Evolutionary conservation across 2,888 invertebrate species (phyloP).

Genomic region (Antheraea yamamai): DNA sequence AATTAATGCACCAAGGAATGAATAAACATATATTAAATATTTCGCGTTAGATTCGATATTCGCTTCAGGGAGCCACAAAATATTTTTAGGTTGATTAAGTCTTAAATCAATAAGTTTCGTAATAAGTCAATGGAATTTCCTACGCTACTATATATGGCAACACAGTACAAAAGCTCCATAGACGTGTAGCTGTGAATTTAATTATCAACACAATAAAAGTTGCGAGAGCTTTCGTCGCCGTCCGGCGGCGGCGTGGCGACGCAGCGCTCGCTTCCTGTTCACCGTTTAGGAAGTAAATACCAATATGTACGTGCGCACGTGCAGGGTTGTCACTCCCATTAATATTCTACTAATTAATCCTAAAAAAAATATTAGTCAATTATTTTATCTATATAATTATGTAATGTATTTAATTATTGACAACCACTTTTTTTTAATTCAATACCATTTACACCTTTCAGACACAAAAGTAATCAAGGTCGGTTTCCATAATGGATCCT

Average conservation of each 20-base stretch:
- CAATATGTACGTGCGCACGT: constrained; percentile 43
- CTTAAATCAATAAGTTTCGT: not conserved
- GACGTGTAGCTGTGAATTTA: constrained; percentile 23
- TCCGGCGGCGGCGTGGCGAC: constrained; percentile 26
- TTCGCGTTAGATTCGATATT: not conserved
- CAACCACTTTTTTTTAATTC: not conserved
- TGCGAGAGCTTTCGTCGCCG: constrained; percentile 48
- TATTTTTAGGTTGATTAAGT: not conserved
- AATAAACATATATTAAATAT: no score
- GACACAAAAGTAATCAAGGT: not conserved
- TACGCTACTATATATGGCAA: constrained; percentile 1
- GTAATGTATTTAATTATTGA: not conserved
- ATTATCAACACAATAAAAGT: constrained; percentile 24
- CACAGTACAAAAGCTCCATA: constrained; percentile 11
- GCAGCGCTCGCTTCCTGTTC: constrained; percentile 59
- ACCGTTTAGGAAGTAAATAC: constrained; percentile 72
- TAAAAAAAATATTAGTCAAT: not conserved
- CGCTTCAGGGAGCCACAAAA: not conserved
- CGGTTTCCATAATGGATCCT: not conserved
- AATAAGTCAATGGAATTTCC: constrained; percentile 3
- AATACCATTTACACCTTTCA: not conserved
- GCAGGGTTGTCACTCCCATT: constrained; percentile 38
- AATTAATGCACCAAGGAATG: no score
- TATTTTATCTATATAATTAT: not conserved
- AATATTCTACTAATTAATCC: not conserved